Evolutionary conservation across 2,113 vertebrate species (phyloP), one percentile per base, ranked within the genome.

Genomic region (Prochilodus magdalenae): DNA sequence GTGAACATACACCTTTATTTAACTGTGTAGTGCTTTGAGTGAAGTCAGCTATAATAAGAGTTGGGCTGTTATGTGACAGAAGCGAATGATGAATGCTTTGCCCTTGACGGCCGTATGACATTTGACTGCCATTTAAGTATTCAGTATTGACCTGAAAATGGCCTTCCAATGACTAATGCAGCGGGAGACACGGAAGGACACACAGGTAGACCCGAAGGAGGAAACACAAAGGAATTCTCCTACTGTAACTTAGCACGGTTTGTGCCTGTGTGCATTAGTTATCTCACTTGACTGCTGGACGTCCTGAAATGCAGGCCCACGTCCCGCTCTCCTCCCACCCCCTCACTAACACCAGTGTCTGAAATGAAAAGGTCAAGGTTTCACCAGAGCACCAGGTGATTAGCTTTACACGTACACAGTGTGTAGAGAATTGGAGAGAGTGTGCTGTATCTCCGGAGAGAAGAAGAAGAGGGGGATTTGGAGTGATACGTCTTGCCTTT

Each of bases 301-400:
- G 24, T 49, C 20, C 73, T 76, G 26, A 73, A 73, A 78, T 78
- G 75, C 75, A 83, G 27, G 67, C 51, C 59, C 81, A 83, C n/a
- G 27, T 49, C 33, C 40, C 16, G 26, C 16, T n/a, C 14, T 2
- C 63, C 66, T 53, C 65, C 59, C 47, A 20, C 44, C 40, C 33
- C 26, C 72, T 33, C 22, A 30, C 60, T 24, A 67, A 53, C 24
- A 24, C 16, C 24, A 15, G 55, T 67, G 81, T 75, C 83, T 77
- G 80, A 69, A 74, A 66, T 77, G 85, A 89, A 91, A 93, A 93
- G 90, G 93, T 92, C 92, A 91, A 88, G 91, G 89, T 87, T 89
- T 84, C 86, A 80, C 85, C 59, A 77, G 83, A 85, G 85, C 77
- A 70, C 66, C 74, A 22, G 47, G 65, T 24, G 53, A 77, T 83